Evolutionary conservation across 2,888 invertebrate genomes (phyloP).

Genomic region (Lasius fuliginosus): DNA sequence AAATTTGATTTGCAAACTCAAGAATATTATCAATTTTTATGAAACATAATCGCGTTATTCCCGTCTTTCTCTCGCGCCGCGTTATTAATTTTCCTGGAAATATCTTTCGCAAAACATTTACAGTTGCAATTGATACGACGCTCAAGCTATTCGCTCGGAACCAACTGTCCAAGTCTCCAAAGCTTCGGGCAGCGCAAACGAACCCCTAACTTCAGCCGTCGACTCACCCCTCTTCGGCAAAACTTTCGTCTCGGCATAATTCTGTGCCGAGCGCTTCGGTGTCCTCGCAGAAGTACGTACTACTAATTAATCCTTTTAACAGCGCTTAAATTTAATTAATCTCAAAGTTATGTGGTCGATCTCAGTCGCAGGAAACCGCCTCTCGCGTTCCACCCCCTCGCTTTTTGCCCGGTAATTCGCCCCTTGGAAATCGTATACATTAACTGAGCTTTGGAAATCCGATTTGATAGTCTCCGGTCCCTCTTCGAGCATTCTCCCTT

Average conservation of each 20-base stretch:
- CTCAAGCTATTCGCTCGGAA: constrained; percentile 48
- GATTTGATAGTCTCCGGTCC: constrained; percentile 71
- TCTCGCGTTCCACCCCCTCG: constrained; percentile 31
- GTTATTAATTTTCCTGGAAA: constrained; percentile 46
- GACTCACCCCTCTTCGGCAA: constrained; percentile 68
- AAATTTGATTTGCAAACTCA: neutral
- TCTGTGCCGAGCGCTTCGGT: constrained; percentile 72
- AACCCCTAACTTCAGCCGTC: constrained; percentile 56
- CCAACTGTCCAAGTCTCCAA: constrained; percentile 64
- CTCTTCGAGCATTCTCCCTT: neutral
- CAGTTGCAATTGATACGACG: constrained; percentile 50
- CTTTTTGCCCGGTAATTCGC: constrained; percentile 68
- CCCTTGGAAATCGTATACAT: constrained; percentile 71
- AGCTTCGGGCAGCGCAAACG: constrained; percentile 66
- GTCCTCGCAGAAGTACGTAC: constrained; percentile 77
- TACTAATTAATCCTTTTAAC: constrained; percentile 85
- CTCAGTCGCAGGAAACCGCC: constrained; percentile 60
- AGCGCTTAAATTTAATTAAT: constrained; percentile 85
- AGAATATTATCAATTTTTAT: constrained; percentile 9
- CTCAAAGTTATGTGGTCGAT: constrained; percentile 84
- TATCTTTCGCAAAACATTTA: constrained; percentile 44
- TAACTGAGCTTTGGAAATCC: constrained; percentile 76
- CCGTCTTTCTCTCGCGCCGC: neutral
- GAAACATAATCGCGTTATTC: neutral
- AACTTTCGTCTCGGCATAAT: constrained; percentile 78